Base-by-base conservation (phyloP, 2,797 vertebrate genomes). In the Scolopax bukidnonensis region DNA sequence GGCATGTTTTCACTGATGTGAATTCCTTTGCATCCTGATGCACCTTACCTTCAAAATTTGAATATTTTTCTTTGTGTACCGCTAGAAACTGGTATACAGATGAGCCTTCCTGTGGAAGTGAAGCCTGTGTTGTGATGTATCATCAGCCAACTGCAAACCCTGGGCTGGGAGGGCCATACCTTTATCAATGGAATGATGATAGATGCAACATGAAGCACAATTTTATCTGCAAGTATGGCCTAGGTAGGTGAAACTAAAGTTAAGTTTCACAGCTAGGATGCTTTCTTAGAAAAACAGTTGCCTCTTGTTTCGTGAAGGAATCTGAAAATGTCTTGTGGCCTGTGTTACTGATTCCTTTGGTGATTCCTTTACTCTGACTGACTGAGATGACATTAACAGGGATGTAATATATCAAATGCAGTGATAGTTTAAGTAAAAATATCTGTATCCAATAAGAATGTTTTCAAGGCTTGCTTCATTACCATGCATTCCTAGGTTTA, bases 121-220 rank as follows among this genome's bases (percentile, higher is more conserved):
- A 99, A 97, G 99, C 99, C 57, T 99, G 99, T 48, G 99, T 99
- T 11, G 99, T 99, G 83, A 99, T 99, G 99, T 99, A 99, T 96
- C 99, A 99, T 93, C 99, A 99, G 90, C 99, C 99, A 10, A 98
- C 99, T 1, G 99, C 99, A 78, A 98, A 98, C 56, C 98, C 98
- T 40, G 99, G 99, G 23, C 97, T 99, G 53, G 99, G 99, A 6
- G 99, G 99, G 5, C 98, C 98, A 9, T 99, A 99, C 92, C 98
- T 99, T 64, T 99, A 99, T 97, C 99, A 99, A 41, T 99, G 99
- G 99, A 99, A 99, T 1, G 99, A 99, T 12, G 99, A 99, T 91
- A 98, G 99, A 75, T 99, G 99, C 96, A 99, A 99, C 98, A 99
- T 99, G 99, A 99, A 99, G 96, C 99, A 99, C 98, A 99, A 99